phyloP scores from a whole-genome alignment of 2,797 vertebrate genomes.

The Acestrorhynchus altus region DNA sequence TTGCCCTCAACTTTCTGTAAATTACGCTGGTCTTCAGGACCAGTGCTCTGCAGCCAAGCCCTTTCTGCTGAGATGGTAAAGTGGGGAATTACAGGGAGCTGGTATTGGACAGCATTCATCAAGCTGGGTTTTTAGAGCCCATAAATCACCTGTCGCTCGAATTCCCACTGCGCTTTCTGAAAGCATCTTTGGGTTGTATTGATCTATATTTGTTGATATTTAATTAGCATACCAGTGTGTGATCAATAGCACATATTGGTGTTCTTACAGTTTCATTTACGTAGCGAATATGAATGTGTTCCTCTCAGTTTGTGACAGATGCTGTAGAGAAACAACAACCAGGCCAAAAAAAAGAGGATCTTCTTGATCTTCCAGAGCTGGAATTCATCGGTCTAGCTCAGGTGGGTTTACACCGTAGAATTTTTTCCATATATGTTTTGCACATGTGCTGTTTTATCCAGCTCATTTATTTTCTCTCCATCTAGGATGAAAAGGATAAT shows the following conservation, averaged over 20 bases:
- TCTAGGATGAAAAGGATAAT: slow-evolving; percentile 44
- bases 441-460: neutral
- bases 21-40: slow-evolving; percentile 39
- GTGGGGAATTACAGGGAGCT: slow-evolving; percentile 39
- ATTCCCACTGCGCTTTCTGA: slow-evolving; percentile 6
- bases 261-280: neutral
- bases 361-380: slow-evolving; percentile 66
- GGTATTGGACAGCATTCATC: slow-evolving; percentile 34
- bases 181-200: slow-evolving; percentile 8
- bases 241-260: neutral
- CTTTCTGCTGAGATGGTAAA: slow-evolving; percentile 55
- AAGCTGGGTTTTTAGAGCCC: slow-evolving; percentile 30
- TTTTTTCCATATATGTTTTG: neutral
- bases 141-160: slow-evolving; percentile 35
- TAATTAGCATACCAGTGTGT: slow-evolving; percentile 3
- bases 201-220: slow-evolving; percentile 33
- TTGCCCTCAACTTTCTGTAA: slow-evolving; percentile 43
- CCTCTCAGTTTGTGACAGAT: slow-evolving; percentile 29
- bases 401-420: neutral
- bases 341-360: slow-evolving; percentile 49
- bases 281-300: slow-evolving; percentile 1
- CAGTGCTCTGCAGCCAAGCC: slow-evolving; percentile 30
- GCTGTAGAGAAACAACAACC: slow-evolving; percentile 16
- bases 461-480: slow-evolving; percentile 8
- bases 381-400: slow-evolving; percentile 65